These are phyloP conservation scores for Hedya salicella DNA, from an alignment of 2,888 invertebrate genomes.

Conservation along the genomic window DNA sequence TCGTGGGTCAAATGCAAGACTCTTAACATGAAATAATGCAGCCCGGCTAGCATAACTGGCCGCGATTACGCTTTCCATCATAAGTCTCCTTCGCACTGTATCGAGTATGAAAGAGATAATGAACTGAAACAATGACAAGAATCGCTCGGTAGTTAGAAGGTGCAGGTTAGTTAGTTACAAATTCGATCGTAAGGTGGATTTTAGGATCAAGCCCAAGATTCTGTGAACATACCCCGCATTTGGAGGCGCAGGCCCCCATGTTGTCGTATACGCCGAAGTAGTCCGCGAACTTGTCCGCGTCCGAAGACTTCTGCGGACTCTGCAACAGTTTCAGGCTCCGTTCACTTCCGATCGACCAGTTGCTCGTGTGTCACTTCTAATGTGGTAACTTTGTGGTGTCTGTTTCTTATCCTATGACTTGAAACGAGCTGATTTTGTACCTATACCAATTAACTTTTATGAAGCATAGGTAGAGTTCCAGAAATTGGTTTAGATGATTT, in stretches of 20 bases:
- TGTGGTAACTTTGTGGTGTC: slow-evolving; percentile 21
- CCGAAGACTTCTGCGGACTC: slow-evolving; percentile 22
- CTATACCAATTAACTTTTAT: too few relatives aligned
- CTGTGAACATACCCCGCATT: slow-evolving; percentile 35
- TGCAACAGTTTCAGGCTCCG: slow-evolving; percentile 35
- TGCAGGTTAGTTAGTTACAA: background rate
- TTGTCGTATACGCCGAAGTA: slow-evolving; percentile 42
- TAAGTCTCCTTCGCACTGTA: too few relatives aligned
- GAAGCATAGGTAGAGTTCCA: too few relatives aligned
- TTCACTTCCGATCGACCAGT: slow-evolving; percentile 3
- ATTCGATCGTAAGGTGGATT: background rate
- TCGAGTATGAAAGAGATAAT: too few relatives aligned
- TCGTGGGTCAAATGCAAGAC: too few relatives aligned
- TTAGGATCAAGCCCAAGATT: background rate
- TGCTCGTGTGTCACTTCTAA: slow-evolving; percentile 1
- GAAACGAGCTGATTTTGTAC: too few relatives aligned
- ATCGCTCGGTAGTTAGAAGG: too few relatives aligned
- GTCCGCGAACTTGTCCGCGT: slow-evolving; percentile 32
- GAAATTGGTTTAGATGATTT: too few relatives aligned
- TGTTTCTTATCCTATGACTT: background rate
- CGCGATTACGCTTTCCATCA: too few relatives aligned
- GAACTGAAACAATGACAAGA: too few relatives aligned
- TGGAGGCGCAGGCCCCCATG: slow-evolving; percentile 40
- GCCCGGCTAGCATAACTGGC: too few relatives aligned
- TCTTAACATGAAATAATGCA: too few relatives aligned